phyloP scores from a whole-genome alignment of 2,797 vertebrate species.

The Neosalanx taihuensis region DNA sequence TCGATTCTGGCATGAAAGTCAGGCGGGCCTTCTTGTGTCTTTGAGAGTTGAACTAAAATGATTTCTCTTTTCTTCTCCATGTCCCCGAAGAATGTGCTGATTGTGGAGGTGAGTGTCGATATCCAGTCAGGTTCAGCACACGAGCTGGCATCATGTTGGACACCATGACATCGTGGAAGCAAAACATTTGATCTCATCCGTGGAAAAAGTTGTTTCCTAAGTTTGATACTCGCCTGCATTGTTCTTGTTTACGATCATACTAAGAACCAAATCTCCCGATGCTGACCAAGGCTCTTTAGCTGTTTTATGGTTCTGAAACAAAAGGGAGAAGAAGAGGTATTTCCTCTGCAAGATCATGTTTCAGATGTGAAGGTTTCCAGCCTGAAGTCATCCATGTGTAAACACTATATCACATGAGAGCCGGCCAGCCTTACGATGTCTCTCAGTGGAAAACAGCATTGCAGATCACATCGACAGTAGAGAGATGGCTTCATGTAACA shows the following conservation, averaged over 20 bases:
- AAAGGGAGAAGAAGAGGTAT: constrained; percentile 17
- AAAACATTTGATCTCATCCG: background rate
- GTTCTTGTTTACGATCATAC: no score
- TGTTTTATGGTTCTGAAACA: constrained; percentile 11
- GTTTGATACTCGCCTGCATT: no score
- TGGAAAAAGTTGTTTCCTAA: background rate
- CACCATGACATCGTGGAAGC: background rate
- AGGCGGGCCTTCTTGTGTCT: background rate
- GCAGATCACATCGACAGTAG: background rate
- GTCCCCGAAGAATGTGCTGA: constrained; percentile 60
- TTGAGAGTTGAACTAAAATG: constrained; percentile 24
- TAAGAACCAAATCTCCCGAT: background rate
- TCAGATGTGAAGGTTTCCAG: constrained; percentile 34
- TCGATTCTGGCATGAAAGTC: constrained; percentile 9
- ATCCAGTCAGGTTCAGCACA: background rate
- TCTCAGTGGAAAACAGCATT: background rate
- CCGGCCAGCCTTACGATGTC: constrained; percentile 4
- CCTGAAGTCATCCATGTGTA: constrained; percentile 17
- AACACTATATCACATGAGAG: constrained; percentile 3
- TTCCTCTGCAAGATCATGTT: constrained; percentile 36
- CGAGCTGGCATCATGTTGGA: background rate
- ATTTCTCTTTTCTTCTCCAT: constrained; percentile 37
- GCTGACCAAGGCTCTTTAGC: background rate
- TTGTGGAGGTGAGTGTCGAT: constrained; percentile 68
- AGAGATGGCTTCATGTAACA: background rate